Base-by-base conservation (phyloP, 2,888 invertebrate genomes). In the Erebia palarica region DNA sequence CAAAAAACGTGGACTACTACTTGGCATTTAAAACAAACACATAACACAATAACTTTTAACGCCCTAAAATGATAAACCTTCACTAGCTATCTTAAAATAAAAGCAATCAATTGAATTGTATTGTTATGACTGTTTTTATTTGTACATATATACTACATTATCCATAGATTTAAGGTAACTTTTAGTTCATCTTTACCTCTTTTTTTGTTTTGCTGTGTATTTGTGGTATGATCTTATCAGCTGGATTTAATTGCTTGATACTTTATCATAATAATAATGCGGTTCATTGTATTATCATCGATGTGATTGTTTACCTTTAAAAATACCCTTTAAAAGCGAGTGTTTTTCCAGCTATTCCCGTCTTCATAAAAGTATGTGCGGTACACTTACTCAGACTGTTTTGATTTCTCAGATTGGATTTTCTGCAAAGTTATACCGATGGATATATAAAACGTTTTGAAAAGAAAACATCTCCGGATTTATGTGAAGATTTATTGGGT, bases 281-380 rank as follows among this genome's bases (percentile, higher is more conserved):
- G 42, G 68, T 73, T 69, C 64, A 71, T 77, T 78, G 80, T 77
- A 80, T 82, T 76, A 64, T 66, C 49, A 73, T 67, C 63, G 73
- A 70, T 76, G 74, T 75, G 74, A 81, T 81, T 83, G 81, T 85
- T 83, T 78, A 75, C 21, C 21, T 3, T 21, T 21, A 75, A 69
- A 73, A 69, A 69, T 69, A 60, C 66, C 65, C 55, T 67, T 71
- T 76, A 73, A 76, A 75, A 75, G 75, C 72, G 65, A 68, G 74
- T 79, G 77, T 78, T 80, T 80, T 78, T 78, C 76, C 71, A 77
- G 78, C 74, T 79, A 79, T 79, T 79, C 74, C 76, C 75, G 75
- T 76, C 75, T 76, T 76, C 65, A 73, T 74, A 72, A 77, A 77
- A 77, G 71, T 76, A 73, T 74, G 76, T 72, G 73, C 73, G 72